Evolutionary conservation across 2,797 vertebrate genomes (phyloP).

Genomic region (Microcaecilia unicolor): DNA sequence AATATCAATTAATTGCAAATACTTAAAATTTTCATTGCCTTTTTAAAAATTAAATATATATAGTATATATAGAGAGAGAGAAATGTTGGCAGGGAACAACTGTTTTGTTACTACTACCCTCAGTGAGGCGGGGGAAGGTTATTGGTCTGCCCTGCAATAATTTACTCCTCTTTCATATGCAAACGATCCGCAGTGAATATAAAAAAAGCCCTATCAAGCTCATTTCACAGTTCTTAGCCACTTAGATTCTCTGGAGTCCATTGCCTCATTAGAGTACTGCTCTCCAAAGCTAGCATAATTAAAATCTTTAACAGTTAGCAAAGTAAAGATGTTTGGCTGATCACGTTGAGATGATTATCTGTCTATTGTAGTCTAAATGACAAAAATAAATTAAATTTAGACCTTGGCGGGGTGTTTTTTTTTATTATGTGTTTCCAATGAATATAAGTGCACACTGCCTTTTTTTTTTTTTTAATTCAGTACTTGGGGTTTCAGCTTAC

Average conservation of each 20-base stretch:
- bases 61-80: constrained; percentile 32
- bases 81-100: constrained; percentile 50
- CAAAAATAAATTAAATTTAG: constrained; percentile 98
- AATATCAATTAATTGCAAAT: constrained; percentile 62
- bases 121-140: constrained; percentile 84
- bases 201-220: constrained; percentile 98
- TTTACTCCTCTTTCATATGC: constrained; percentile 99
- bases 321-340: constrained; percentile 99
- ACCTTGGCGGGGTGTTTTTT: constrained; percentile 69
- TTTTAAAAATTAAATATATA: too few relatives aligned
- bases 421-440: constrained; percentile 73
- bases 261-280: constrained; percentile 98
- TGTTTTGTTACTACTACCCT: constrained; percentile 65
- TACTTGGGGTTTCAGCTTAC: too few relatives aligned
- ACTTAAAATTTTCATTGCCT: constrained; percentile 49
- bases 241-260: constrained; percentile 91
- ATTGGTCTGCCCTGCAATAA: constrained; percentile 98
- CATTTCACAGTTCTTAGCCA: constrained; percentile 99
- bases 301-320: constrained; percentile 99
- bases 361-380: constrained; percentile 93
- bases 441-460: constrained; percentile 51
- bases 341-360: constrained; percentile 98
- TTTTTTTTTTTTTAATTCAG: constrained; percentile 30
- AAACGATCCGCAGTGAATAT: constrained; percentile 98
- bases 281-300: constrained; percentile 99